phyloP scores from a whole-genome alignment of 2,113 vertebrate genomes.

The Corythoichthys haematopterus region DNA sequence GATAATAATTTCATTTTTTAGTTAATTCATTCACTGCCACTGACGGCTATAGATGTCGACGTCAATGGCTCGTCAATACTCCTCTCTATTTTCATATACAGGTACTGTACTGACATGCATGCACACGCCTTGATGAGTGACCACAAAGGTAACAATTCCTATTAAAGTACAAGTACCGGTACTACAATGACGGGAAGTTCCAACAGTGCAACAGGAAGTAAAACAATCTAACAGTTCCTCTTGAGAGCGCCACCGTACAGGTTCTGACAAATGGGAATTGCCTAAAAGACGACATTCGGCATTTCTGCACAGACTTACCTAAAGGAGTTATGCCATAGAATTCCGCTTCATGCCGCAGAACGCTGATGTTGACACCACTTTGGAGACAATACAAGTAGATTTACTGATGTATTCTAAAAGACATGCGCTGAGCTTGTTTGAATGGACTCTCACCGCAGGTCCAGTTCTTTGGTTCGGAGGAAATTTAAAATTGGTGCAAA shows the following conservation, averaged over 20 bases:
- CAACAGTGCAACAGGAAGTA: slow-evolving; percentile 49
- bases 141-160: slow-evolving; percentile 22
- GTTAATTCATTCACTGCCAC: not conserved
- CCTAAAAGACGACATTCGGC: too few relatives aligned
- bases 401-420: slow-evolving; percentile 2
- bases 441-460: slow-evolving; percentile 79
- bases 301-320: slow-evolving; percentile 68
- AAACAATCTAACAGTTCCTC: slow-evolving; percentile 21
- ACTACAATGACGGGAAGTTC: slow-evolving; percentile 53
- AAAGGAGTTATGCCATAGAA: slow-evolving; percentile 97
- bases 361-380: slow-evolving; percentile 92
- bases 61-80: too few relatives aligned
- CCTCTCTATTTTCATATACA: too few relatives aligned
- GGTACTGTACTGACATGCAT: not conserved
- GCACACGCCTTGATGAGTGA: slow-evolving; percentile 3
- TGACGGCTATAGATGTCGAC: too few relatives aligned
- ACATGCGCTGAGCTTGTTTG: not conserved
- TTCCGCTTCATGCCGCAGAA: slow-evolving; percentile 94
- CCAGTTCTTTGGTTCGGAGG: slow-evolving; percentile 96
- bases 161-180: slow-evolving; percentile 7
- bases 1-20: not conserved
- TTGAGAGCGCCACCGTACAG: not conserved
- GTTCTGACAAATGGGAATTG: not conserved
- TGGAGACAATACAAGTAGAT: slow-evolving; percentile 31
- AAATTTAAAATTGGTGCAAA: slow-evolving; percentile 99